Percentiles rank a stretch among this genome's conserved stretches.
These are phyloP conservation scores for Lutjanus erythropterus DNA, from an alignment of 2,113 vertebrate species.

Conservation along the genomic window DNA sequence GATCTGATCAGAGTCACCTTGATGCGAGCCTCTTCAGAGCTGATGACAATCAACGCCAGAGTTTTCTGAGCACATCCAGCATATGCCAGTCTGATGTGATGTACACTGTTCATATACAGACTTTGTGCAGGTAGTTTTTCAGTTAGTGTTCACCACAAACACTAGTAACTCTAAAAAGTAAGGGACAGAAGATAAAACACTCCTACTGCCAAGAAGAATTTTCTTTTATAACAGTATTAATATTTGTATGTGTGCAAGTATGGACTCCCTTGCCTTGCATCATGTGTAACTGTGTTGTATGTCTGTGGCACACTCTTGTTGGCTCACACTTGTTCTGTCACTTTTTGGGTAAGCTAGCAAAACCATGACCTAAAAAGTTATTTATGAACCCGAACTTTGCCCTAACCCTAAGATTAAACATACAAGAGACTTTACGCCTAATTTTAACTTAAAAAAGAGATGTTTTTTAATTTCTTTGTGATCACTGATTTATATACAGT, in stretches of 20 bases:
- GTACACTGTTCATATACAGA: background rate
- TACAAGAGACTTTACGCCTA: no score
- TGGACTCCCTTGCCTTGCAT: no score
- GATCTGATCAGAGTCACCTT: constrained; percentile 69
- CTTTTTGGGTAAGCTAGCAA: no score
- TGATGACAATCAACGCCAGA: constrained; percentile 53
- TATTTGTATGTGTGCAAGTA: background rate
- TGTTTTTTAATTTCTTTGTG: no score
- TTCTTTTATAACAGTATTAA: constrained; percentile 39
- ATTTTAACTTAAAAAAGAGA: no score
- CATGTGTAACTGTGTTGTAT: no score
- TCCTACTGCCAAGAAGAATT: background rate
- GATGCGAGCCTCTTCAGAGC: constrained; percentile 49
- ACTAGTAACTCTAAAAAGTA: background rate
- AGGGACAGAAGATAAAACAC: constrained; percentile 11
- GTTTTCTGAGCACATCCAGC: constrained; percentile 34
- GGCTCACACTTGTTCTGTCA: no score
- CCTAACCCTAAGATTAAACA: no score
- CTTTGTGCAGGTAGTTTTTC: background rate
- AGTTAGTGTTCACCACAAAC: background rate
- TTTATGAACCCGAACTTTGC: no score
- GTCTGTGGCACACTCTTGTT: no score
- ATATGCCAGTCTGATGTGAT: background rate
- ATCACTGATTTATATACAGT: no score
- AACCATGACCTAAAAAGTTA: no score